phyloP scores from a whole-genome alignment of 2,888 invertebrate species.

The Eurytoma californica region DNA sequence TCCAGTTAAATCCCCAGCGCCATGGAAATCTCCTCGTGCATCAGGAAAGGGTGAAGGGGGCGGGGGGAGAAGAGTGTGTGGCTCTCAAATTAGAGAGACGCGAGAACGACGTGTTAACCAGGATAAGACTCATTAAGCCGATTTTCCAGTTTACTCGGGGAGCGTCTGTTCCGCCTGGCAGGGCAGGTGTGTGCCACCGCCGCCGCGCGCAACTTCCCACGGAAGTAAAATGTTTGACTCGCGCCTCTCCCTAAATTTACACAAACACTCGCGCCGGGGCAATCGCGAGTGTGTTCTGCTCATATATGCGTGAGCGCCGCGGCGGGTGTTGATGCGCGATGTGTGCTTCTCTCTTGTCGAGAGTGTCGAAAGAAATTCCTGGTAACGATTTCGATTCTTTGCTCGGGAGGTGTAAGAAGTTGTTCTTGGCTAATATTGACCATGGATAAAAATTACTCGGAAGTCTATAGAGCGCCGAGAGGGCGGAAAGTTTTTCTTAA shows the following conservation, averaged over 20 bases:
- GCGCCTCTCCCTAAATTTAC: background rate
- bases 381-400: no score
- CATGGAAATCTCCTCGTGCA: background rate
- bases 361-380: no score
- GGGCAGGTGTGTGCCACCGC: background rate
- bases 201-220: background rate
- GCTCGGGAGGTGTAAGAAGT: no score
- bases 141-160: conserved; percentile 22
- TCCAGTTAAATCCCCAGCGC: conserved; percentile 13
- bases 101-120: conserved; percentile 19
- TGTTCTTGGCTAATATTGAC: no score
- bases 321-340: background rate
- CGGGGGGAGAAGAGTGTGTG: background rate
- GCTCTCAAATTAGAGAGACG: conserved; percentile 19
- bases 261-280: background rate
- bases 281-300: background rate
- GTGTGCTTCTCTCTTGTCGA: background rate
- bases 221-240: conserved; percentile 31
- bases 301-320: background rate
- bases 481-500: no score
- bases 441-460: no score
- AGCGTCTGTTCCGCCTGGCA: background rate
- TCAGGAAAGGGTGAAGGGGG: background rate
- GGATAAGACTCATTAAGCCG: conserved; percentile 49
- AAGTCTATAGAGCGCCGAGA: no score